A percentile compares a stretch with the other conserved stretches of the same genome.
Evolutionary conservation across 1,140 invertebrate genomes (phyloP).

Genomic region (Atta cephalotes): DNA sequence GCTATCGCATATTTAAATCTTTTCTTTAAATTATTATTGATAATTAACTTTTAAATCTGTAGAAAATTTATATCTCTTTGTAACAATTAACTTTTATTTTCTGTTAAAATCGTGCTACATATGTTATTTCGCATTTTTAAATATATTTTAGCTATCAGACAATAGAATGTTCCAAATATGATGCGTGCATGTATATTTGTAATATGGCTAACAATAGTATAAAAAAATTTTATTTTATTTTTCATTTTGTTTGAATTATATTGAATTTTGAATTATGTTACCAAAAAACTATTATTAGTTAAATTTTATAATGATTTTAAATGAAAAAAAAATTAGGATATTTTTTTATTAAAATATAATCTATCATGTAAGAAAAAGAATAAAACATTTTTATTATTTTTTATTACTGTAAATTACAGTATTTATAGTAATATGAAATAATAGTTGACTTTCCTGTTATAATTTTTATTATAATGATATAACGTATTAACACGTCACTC

Average conservation of each 20-base stretch:
- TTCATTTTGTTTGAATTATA: not conserved
- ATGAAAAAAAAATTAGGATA: not conserved
- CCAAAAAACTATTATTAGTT: not conserved
- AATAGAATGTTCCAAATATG: not conserved
- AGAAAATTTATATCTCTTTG: not conserved
- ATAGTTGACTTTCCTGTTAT: not conserved
- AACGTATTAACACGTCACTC: conserved; percentile 66
- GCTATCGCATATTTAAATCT: not conserved
- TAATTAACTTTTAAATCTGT: not conserved
- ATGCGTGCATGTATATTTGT: not conserved
- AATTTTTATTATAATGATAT: conserved; percentile 63
- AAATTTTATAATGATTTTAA: not conserved
- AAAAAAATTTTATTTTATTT: not conserved
- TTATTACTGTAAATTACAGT: not conserved
- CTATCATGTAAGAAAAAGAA: not conserved
- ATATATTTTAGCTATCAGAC: not conserved
- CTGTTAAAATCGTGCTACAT: conserved; percentile 18
- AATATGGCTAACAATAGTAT: not conserved
- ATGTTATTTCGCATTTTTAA: not conserved
- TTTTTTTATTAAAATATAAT: not conserved
- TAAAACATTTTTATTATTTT: not conserved
- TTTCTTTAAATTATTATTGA: not conserved
- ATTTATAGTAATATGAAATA: not conserved
- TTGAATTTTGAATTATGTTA: not conserved
- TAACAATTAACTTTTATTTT: not conserved